phyloP scores from a whole-genome alignment of 1,140 invertebrate genomes.

The Macrobrachium rosenbergii region DNA sequence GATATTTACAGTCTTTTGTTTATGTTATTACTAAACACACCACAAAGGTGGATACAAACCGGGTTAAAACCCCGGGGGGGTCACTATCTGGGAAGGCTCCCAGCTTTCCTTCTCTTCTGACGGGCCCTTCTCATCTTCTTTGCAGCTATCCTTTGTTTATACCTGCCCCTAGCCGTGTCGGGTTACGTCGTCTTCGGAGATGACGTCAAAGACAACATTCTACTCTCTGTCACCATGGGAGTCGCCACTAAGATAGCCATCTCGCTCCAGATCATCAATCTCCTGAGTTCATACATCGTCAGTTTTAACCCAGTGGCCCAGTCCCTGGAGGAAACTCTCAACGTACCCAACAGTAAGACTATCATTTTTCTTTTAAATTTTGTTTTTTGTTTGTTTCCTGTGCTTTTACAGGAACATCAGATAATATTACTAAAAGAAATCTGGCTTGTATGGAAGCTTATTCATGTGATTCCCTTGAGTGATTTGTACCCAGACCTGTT shows the following conservation, averaged over 20 bases:
- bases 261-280: constrained; percentile 75
- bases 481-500: too few species aligned
- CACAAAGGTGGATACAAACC: too few species aligned
- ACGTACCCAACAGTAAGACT: constrained; percentile 76
- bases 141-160: constrained; percentile 70
- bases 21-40: too few species aligned
- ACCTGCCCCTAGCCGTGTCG: constrained; percentile 74
- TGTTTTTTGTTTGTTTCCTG: neutral
- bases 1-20: too few species aligned
- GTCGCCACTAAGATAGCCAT: constrained; percentile 71
- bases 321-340: constrained; percentile 79
- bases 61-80: neutral
- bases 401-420: neutral
- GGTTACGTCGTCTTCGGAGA: constrained; percentile 77
- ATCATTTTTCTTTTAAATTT: neutral
- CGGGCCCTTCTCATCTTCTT: neutral
- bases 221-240: constrained; percentile 70
- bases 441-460: too few species aligned
- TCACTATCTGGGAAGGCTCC: neutral
- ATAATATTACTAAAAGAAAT: neutral
- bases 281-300: constrained; percentile 78
- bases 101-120: neutral
- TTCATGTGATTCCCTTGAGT: too few species aligned
- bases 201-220: constrained; percentile 73
- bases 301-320: constrained; percentile 79